A percentile compares a stretch with the other conserved stretches of the same genome.
phyloP scores from a whole-genome alignment of 2,797 vertebrate species.

The Phalloptychus januarius region DNA sequence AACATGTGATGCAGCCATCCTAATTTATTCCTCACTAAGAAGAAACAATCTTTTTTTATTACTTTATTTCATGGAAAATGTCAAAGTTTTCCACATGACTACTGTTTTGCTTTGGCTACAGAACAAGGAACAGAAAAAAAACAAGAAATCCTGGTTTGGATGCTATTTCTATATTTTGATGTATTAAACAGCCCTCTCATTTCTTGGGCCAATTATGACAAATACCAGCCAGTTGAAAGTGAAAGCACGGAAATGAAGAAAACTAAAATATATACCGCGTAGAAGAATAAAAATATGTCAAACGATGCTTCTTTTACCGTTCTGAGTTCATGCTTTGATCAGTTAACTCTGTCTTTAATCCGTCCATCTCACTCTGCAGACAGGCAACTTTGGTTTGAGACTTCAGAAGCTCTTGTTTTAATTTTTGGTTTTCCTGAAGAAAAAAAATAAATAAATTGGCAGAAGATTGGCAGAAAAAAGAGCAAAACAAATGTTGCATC shows the following conservation, averaged over 20 bases:
- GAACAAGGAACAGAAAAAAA: constrained; percentile 1
- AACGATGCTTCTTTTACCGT: constrained; percentile 74
- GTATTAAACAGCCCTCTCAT: background rate
- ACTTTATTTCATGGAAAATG: background rate
- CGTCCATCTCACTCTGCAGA: constrained; percentile 93
- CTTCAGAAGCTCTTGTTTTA: constrained; percentile 93
- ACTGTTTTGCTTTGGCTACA: background rate
- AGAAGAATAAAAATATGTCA: background rate
- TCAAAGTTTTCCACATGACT: background rate
- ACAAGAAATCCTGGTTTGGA: constrained; percentile 22
- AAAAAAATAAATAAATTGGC: background rate
- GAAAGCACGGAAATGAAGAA: background rate
- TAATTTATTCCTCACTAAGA: background rate
- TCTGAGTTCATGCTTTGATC: constrained; percentile 93
- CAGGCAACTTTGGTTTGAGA: constrained; percentile 93
- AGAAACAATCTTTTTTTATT: background rate
- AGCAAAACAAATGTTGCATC: background rate
- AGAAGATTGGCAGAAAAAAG: background rate
- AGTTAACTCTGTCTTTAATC: constrained; percentile 92
- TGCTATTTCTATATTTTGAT: background rate
- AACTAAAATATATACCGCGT: background rate
- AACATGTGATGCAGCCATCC: background rate
- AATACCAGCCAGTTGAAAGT: background rate
- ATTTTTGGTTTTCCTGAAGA: constrained; percentile 90
- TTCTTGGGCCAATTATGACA: background rate